Conservation (phyloP, 2,797 vertebrate species). For the Phyllotis vaccarum region DNA sequence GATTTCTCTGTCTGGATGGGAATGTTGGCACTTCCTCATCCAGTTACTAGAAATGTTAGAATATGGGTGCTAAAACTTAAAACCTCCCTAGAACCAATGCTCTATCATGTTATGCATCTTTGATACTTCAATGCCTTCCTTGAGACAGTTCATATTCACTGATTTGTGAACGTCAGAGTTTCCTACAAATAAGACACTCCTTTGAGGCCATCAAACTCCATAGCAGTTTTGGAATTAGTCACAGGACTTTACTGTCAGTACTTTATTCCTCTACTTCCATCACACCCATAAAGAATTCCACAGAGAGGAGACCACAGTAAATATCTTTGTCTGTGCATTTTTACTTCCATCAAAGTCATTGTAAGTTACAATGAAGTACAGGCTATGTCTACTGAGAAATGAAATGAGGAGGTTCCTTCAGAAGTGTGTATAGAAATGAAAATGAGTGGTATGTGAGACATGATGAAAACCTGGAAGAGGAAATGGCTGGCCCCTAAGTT, state of each 20-base stretch:
- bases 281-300: neutral
- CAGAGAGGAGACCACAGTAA: neutral
- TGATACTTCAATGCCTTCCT: neutral
- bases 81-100: neutral
- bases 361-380: neutral
- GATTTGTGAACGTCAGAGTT: neutral
- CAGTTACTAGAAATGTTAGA: neutral
- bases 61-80: neutral
- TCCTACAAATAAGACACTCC: neutral
- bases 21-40: neutral
- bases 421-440: neutral
- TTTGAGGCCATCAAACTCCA: neutral
- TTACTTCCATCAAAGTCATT: neutral
- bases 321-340: neutral
- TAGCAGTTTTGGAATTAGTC: too few species aligned
- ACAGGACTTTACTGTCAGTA: neutral
- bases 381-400: neutral
- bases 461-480: neutral
- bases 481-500: neutral
- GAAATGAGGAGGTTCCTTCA: neutral
- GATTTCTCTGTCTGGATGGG: neutral
- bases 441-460: neutral
- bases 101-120: neutral
- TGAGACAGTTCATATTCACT: neutral
- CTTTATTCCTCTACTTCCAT: neutral